A percentile compares a stretch with the other conserved stretches of the same genome.
Conservation (phyloP, 2,797 vertebrate genomes). For the Sciurus carolinensis region DNA sequence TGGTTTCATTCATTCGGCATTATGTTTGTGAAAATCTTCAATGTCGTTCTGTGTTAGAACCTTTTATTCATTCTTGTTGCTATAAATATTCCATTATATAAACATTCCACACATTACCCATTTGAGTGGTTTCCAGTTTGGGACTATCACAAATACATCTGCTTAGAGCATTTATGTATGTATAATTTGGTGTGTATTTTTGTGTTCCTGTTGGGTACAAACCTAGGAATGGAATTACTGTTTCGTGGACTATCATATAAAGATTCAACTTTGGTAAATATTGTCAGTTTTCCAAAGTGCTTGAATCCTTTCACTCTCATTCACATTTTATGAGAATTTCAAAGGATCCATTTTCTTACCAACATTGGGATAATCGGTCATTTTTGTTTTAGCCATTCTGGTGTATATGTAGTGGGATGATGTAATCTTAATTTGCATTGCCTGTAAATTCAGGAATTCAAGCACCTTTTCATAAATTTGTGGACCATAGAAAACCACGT, state of each 20-base stretch:
- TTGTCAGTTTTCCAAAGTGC: neutral
- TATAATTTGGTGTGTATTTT: neutral
- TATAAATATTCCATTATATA: neutral
- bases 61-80: neutral
- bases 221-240: neutral
- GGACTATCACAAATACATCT: neutral
- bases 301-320: neutral
- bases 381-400: neutral
- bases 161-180: neutral
- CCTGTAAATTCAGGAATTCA: neutral
- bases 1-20: neutral
- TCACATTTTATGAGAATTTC: neutral
- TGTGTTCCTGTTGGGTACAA: slow-evolving; percentile 11
- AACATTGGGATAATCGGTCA: neutral
- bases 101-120: neutral
- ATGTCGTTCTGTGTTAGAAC: neutral
- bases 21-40: neutral
- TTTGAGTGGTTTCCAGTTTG: neutral
- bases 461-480: slow-evolving; percentile 2
- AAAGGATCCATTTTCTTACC: neutral
- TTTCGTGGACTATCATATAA: neutral
- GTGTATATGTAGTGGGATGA: neutral
- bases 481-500: neutral
- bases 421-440: neutral
- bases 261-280: neutral